Conservation (phyloP, 2,797 vertebrate species). For the Pitangus sulphuratus region DNA sequence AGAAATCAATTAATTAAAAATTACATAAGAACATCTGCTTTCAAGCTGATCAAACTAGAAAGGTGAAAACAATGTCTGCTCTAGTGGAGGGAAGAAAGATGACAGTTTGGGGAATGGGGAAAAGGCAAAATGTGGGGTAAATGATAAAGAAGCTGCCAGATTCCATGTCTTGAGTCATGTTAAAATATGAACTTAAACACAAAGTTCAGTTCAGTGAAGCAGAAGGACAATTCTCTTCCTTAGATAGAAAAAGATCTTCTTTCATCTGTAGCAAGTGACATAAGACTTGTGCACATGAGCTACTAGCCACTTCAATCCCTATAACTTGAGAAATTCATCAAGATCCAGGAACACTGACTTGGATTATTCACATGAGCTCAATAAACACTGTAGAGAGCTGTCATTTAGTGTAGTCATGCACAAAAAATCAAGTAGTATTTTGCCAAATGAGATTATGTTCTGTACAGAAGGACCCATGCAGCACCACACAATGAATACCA, state of each 20-base stretch:
- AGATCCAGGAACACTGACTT: neutral
- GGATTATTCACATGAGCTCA: neutral
- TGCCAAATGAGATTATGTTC: neutral
- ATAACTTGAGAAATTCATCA: neutral
- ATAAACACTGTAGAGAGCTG: neutral
- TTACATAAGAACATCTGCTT: conserved; percentile 69
- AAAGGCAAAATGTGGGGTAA: conserved; percentile 41
- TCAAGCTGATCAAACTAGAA: conserved; percentile 57
- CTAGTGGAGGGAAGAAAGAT: neutral
- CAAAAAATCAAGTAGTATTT: neutral
- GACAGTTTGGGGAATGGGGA: conserved; percentile 21
- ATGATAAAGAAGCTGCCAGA: conserved; percentile 37
- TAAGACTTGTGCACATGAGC: neutral
- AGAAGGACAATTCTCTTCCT: conserved; percentile 14
- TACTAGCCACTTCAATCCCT: neutral
- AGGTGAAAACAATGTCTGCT: conserved; percentile 61
- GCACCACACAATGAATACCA: neutral
- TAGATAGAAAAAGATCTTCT: conserved; percentile 14
- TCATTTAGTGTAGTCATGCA: neutral
- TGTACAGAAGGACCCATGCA: neutral
- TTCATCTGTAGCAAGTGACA: conserved; percentile 8
- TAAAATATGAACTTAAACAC: conserved; percentile 31
- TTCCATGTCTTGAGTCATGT: neutral
- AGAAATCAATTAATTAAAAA: conserved; percentile 71
- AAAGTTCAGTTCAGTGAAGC: conserved; percentile 14